Evolutionary conservation across 1,140 invertebrate genomes (phyloP).

Genomic region (Vanessa tameamea): DNA sequence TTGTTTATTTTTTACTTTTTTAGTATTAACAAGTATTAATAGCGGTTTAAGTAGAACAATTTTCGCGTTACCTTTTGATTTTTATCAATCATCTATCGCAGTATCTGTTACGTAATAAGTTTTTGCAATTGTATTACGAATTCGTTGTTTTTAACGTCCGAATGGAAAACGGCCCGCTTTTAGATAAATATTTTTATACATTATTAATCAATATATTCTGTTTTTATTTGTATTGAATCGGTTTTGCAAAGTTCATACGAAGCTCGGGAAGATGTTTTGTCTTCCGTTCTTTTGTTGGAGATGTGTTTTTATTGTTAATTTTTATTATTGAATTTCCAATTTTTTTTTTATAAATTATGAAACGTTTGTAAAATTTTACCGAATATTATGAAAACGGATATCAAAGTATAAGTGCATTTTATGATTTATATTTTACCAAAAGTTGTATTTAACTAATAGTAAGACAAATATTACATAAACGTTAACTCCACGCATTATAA

Average conservation of each 20-base stretch:
- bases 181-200: constrained; percentile 17
- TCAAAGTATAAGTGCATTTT: neutral
- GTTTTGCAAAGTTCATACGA: neutral
- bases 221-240: neutral
- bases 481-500: no score
- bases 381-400: neutral
- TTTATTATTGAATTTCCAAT: neutral
- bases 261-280: neutral
- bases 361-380: constrained; percentile 14
- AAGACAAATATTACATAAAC: no score
- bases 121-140: neutral
- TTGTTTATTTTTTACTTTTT: no score
- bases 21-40: constrained; percentile 26
- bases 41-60: constrained; percentile 28
- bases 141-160: constrained; percentile 13
- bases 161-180: constrained; percentile 21
- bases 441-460: neutral
- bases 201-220: neutral
- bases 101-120: neutral
- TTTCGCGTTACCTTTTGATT: constrained; percentile 5
- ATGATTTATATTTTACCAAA: neutral
- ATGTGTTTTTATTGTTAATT: neutral
- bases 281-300: neutral
- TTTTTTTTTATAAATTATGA: neutral
- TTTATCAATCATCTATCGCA: no score